phyloP scores from a whole-genome alignment of 2,888 invertebrate genomes.

The Sipha maydis region DNA sequence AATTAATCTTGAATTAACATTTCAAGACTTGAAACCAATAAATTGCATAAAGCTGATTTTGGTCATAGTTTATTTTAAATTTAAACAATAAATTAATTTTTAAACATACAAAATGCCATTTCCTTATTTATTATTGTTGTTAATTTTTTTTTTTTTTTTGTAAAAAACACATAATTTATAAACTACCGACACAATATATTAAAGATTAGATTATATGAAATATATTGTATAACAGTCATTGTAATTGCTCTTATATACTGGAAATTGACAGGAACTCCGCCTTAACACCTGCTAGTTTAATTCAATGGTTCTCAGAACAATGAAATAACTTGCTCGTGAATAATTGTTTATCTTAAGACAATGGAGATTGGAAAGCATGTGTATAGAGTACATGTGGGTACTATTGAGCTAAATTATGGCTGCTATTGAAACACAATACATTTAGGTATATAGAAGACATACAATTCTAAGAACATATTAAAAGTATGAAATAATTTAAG shows the following conservation, averaged over 20 bases:
- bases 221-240: slow-evolving; percentile 30
- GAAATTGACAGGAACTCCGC: slow-evolving; percentile 42
- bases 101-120: not conserved
- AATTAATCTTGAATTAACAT: not conserved
- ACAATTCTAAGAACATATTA: not conserved
- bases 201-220: not conserved
- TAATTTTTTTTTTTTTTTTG: not conserved
- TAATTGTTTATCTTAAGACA: slow-evolving; percentile 57
- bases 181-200: slow-evolving; percentile 22
- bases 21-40: no score
- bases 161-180: not conserved
- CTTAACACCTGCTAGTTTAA: slow-evolving; percentile 49
- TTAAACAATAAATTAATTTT: not conserved
- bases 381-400: slow-evolving; percentile 1
- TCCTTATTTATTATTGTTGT: no score
- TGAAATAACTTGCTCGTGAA: slow-evolving; percentile 31
- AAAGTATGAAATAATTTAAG: not conserved
- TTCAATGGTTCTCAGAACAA: slow-evolving; percentile 59
- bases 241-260: slow-evolving; percentile 31
- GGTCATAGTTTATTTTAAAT: no score
- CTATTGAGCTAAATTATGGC: not conserved
- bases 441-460: slow-evolving; percentile 11
- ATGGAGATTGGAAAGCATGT: slow-evolving; percentile 21
- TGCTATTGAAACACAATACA: slow-evolving; percentile 45
- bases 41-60: no score